phyloP scores from a whole-genome alignment of 2,113 vertebrate species.

The Poeciliopsis turrubarensis region DNA sequence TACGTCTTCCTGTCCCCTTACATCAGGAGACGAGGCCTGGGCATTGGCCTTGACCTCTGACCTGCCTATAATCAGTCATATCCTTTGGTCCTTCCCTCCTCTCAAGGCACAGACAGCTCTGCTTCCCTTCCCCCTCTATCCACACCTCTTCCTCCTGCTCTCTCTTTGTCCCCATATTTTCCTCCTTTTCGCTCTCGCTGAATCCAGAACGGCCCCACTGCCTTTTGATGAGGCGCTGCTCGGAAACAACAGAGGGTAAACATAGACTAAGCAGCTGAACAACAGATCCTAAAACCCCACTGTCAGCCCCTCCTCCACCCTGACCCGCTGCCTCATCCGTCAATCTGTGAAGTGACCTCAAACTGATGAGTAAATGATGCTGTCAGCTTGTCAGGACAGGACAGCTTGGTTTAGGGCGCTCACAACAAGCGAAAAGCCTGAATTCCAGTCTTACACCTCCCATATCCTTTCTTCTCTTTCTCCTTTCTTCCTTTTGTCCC shows the following conservation, averaged over 20 bases:
- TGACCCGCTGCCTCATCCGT: slow-evolving; percentile 64
- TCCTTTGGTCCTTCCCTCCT: slow-evolving; percentile 78
- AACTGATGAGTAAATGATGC: slow-evolving; percentile 73
- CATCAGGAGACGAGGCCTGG: slow-evolving; percentile 72
- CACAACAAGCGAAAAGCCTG: slow-evolving; percentile 70
- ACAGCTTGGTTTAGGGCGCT: slow-evolving; percentile 51
- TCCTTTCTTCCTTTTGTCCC: slow-evolving; percentile 14
- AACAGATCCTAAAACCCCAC: slow-evolving; percentile 63
- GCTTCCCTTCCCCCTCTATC: slow-evolving; percentile 17
- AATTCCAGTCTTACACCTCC: slow-evolving; percentile 18
- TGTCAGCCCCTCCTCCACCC: slow-evolving; percentile 49
- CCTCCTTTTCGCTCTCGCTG: slow-evolving; percentile 32
- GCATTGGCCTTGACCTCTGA: slow-evolving; percentile 82
- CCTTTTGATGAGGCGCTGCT: slow-evolving; percentile 62
- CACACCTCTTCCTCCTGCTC: slow-evolving; percentile 63
- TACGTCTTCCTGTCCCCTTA: slow-evolving; percentile 61
- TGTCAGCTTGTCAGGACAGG: slow-evolving; percentile 72
- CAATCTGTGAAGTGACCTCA: slow-evolving; percentile 72
- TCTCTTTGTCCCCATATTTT: slow-evolving; percentile 53
- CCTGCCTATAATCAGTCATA: slow-evolving; percentile 85
- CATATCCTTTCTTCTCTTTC: slow-evolving; percentile 32
- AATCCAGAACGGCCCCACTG: slow-evolving; percentile 61
- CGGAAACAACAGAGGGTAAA: slow-evolving; percentile 65
- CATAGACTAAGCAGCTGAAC: slow-evolving; percentile 70
- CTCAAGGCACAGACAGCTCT: slow-evolving; percentile 76